Base-by-base conservation (phyloP, 2,888 invertebrate genomes). In the Ectobius pallidus region DNA sequence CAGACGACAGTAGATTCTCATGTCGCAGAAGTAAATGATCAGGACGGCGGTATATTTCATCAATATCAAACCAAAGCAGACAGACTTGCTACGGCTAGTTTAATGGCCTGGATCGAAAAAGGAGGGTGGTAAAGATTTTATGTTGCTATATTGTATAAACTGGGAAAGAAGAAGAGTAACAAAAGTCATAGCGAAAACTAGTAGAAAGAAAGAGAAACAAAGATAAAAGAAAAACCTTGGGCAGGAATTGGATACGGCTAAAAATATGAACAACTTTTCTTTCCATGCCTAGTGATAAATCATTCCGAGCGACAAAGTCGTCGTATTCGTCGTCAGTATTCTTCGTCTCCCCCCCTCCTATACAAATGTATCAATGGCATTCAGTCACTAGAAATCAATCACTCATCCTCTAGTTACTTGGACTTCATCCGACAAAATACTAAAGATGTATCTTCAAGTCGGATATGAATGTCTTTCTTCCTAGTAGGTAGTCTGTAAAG, bases 31-130 rank as follows among this genome's bases (percentile, higher is more conserved):
- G n/a, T n/a, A n/a, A n/a, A n/a, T n/a, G n/a, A n/a, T n/a, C n/a
- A n/a, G n/a, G n/a, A n/a, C n/a, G n/a, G n/a, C n/a, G n/a, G n/a
- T n/a, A n/a, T n/a, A 7, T 55, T 27, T 27, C 27, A 27, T 27
- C 25, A 14, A 32, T n/a, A 58, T 6, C 27, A 52, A 22, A 39
- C 22, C 14, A 42, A 20, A 39, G 18, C 46, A 65, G 65, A 25
- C 42, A 65, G 27, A 46, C 34, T 44, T 30, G 46, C 22, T 65
- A 44, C 65, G 65, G 46, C 46, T 65, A 65, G 65, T 65, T 65
- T 65, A 65, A 65, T 65, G 65, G 65, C 1, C 30, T 46, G 65
- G 46, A 65, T 44, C 65, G 46, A 46, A 25, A 55, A 27, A 65
- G 46, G 30, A 39, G 46, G n/a, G n/a, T n/a, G n/a, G n/a, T n/a